A percentile compares a stretch with the other conserved stretches of the same genome.
Evolutionary conservation across 2,113 vertebrate genomes (phyloP).

Genomic region (Platysternon megacephalum): DNA sequence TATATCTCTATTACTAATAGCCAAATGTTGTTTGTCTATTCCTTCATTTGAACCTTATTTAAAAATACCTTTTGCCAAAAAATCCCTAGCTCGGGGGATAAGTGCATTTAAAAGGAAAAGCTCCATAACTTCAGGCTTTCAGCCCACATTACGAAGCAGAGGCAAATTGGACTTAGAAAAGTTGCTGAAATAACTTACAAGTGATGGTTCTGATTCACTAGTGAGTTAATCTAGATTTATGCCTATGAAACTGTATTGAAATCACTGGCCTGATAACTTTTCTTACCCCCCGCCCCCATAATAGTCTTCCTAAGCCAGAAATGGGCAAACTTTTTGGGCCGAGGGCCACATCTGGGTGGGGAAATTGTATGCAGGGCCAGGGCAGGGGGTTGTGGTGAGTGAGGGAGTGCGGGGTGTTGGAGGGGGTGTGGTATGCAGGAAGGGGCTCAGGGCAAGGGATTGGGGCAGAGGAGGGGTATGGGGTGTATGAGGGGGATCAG

Average conservation of each 20-base stretch:
- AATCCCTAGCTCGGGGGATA: background rate
- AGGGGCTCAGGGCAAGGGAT: too few relatives aligned
- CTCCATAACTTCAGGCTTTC: background rate
- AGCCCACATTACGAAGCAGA: background rate
- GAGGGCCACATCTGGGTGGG: too few relatives aligned
- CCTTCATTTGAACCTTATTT: constrained; percentile 3
- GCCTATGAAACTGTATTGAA: background rate
- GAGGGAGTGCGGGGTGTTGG: too few relatives aligned
- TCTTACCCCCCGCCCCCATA: background rate
- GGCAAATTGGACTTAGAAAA: constrained; percentile 50
- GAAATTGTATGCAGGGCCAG: too few relatives aligned
- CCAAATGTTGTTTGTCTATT: constrained; percentile 25
- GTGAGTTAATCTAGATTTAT: background rate
- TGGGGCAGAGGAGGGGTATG: too few relatives aligned
- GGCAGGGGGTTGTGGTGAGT: too few relatives aligned
- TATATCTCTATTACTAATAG: background rate
- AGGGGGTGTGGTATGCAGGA: too few relatives aligned
- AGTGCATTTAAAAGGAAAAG: background rate
- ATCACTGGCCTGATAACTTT: background rate
- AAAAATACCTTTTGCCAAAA: background rate
- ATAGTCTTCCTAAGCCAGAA: background rate
- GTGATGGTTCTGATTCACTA: background rate
- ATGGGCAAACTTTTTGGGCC: too few relatives aligned
- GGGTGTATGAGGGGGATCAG: too few relatives aligned
- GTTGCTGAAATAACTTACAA: background rate